phyloP scores from a whole-genome alignment of 2,113 vertebrate genomes.

The Paracanthobrama guichenoti region DNA sequence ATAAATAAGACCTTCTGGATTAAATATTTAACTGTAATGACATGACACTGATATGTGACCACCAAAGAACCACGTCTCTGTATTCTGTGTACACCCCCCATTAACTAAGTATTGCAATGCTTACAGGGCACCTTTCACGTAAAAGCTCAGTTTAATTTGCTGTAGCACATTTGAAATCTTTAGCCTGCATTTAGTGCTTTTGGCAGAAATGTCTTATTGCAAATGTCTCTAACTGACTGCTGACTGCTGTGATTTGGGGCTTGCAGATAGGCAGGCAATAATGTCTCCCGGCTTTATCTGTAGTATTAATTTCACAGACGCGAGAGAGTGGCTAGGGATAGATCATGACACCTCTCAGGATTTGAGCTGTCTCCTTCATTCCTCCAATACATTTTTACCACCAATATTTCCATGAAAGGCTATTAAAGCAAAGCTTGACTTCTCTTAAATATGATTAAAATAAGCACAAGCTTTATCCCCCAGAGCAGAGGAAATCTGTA shows the following conservation, averaged over 20 bases:
- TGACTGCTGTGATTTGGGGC: slow-evolving; percentile 30
- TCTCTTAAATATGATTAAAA: slow-evolving; percentile 73
- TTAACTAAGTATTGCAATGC: slow-evolving; percentile 34
- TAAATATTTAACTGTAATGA: background rate
- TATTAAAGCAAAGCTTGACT: slow-evolving; percentile 74
- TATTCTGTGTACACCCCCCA: slow-evolving; percentile 20
- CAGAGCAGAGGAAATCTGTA: slow-evolving; percentile 61
- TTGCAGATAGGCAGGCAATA: slow-evolving; percentile 23
- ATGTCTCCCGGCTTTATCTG: slow-evolving; percentile 30
- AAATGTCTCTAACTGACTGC: slow-evolving; percentile 41
- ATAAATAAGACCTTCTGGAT: background rate
- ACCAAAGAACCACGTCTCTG: background rate
- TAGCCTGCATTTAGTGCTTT: slow-evolving; percentile 5
- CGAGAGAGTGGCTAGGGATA: background rate
- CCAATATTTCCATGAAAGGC: slow-evolving; percentile 73
- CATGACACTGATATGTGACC: background rate
- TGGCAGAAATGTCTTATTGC: slow-evolving; percentile 23
- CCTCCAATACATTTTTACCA: slow-evolving; percentile 67
- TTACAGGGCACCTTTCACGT: slow-evolving; percentile 32
- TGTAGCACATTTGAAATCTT: slow-evolving; percentile 15
- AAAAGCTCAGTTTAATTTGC: slow-evolving; percentile 39
- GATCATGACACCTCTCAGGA: slow-evolving; percentile 54
- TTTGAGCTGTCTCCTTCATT: slow-evolving; percentile 65
- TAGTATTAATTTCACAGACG: slow-evolving; percentile 38
- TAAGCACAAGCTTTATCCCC: slow-evolving; percentile 74